These are phyloP conservation scores for Quiscalus mexicanus DNA, from an alignment of 2,113 vertebrate species.

Conservation along the genomic window DNA sequence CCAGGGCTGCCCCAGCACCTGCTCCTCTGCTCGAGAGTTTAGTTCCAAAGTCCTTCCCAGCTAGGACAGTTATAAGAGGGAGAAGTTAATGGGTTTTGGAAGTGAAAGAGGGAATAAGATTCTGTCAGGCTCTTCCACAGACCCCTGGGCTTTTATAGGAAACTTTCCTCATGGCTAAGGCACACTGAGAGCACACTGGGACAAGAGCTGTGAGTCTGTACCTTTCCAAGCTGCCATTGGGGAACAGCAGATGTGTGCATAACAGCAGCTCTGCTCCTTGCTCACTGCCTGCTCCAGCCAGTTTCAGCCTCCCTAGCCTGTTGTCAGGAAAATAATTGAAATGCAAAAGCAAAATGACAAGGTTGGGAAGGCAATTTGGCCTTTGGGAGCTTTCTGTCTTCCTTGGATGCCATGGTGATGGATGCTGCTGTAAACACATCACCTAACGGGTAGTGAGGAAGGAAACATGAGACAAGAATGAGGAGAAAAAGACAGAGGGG, in stretches of 20 bases:
- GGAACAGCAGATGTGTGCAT: neutral
- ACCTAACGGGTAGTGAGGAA: neutral
- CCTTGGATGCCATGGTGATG: neutral
- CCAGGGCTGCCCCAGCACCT: accelerated
- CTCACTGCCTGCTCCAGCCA: neutral
- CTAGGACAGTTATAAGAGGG: neutral
- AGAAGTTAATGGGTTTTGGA: neutral
- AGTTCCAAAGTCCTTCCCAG: neutral
- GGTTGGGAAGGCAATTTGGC: neutral
- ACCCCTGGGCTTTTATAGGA: neutral
- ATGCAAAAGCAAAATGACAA: neutral
- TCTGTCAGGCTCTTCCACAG: neutral
- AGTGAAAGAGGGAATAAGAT: neutral
- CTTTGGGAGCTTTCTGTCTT: neutral
- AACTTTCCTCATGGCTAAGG: neutral
- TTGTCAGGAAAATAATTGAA: neutral
- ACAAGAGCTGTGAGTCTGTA: neutral
- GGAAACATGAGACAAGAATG: neutral
- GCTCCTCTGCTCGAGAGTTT: neutral
- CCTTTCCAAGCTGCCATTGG: neutral
- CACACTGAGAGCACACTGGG: neutral
- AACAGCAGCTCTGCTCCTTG: neutral
- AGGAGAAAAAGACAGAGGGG: neutral
- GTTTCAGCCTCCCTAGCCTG: neutral
- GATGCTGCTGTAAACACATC: neutral